A percentile compares a stretch with the other conserved stretches of the same genome.
Evolutionary conservation across 2,113 vertebrate species (phyloP).

Genomic region (Hipposideros armiger): DNA sequence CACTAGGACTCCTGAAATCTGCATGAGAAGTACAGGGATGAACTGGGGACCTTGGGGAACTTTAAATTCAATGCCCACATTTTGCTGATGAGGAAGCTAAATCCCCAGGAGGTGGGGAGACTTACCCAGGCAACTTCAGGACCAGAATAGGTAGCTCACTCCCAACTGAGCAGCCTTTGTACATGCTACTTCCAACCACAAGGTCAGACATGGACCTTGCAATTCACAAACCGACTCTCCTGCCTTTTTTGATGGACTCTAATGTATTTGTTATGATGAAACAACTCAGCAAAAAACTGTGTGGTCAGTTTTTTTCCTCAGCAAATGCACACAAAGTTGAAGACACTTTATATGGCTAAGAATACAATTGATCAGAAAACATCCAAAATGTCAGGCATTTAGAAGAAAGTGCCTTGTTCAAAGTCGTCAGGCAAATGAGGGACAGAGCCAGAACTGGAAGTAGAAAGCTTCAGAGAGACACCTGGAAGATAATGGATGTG

Average conservation of each 20-base stretch:
- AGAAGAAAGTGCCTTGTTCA: slow-evolving; percentile 53
- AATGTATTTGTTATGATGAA: background rate
- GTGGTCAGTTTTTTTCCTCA: background rate
- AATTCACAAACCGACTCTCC: slow-evolving; percentile 8
- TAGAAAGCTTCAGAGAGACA: slow-evolving; percentile 42
- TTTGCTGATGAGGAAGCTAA: slow-evolving; percentile 40
- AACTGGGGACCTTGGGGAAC: background rate
- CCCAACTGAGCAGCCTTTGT: background rate
- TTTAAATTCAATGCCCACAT: background rate
- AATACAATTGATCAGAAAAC: slow-evolving; percentile 31
- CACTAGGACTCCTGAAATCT: background rate
- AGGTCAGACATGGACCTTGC: background rate
- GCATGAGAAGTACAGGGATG: background rate
- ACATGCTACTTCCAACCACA: background rate
- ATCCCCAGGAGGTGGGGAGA: background rate
- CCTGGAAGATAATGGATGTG: slow-evolving; percentile 59
- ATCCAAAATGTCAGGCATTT: slow-evolving; percentile 18
- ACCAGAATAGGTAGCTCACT: background rate
- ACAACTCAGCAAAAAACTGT: background rate
- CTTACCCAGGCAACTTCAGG: background rate
- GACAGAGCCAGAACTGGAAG: slow-evolving; percentile 29
- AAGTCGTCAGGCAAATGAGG: slow-evolving; percentile 57
- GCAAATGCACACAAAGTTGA: slow-evolving; percentile 19
- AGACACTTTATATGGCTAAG: slow-evolving; percentile 25
- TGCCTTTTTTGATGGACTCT: background rate